A percentile compares a stretch with the other conserved stretches of the same genome.
These are phyloP conservation scores for Austrofundulus limnaeus DNA, from an alignment of 2,113 vertebrate species.

Conservation along the genomic window DNA sequence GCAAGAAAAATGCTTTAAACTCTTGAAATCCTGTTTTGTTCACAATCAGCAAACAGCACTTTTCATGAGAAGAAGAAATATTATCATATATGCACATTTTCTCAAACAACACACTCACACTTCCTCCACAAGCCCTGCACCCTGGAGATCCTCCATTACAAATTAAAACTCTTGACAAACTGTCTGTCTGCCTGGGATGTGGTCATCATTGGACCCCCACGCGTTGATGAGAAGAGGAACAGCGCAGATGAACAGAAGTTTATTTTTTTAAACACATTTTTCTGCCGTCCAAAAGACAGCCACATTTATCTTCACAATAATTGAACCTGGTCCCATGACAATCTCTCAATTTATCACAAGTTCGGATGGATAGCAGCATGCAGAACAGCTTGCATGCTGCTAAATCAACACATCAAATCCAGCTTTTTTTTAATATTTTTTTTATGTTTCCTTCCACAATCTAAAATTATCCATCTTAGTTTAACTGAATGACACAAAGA, in stretches of 20 bases:
- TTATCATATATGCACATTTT: conserved; percentile 34
- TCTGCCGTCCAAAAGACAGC: conserved; percentile 46
- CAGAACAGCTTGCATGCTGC: conserved; percentile 45
- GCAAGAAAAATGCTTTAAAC: conserved; percentile 41
- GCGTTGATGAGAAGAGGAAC: conserved; percentile 71
- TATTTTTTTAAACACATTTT: conserved; percentile 47
- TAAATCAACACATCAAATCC: conserved; percentile 9
- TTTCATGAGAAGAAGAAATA: conserved; percentile 34
- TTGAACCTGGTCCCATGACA: conserved; percentile 37
- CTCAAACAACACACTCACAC: conserved; percentile 12
- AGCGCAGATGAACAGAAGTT: conserved; percentile 50
- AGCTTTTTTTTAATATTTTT: background rate
- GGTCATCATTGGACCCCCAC: conserved; percentile 69
- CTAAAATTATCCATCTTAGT: too few species aligned
- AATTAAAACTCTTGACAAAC: conserved; percentile 88
- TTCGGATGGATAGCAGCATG: conserved; percentile 31
- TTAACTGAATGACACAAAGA: too few species aligned
- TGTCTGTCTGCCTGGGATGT: conserved; percentile 79
- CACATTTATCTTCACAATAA: conserved; percentile 61
- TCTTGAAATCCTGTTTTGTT: conserved; percentile 39
- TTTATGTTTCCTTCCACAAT: background rate
- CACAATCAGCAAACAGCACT: conserved; percentile 42
- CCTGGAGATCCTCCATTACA: conserved; percentile 78
- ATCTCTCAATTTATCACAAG: conserved; percentile 49
- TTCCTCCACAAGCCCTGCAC: conserved; percentile 74